These are phyloP conservation scores for Sinocyclocheilus anophthalmus DNA, from an alignment of 2,113 vertebrate genomes.

Conservation along the genomic window DNA sequence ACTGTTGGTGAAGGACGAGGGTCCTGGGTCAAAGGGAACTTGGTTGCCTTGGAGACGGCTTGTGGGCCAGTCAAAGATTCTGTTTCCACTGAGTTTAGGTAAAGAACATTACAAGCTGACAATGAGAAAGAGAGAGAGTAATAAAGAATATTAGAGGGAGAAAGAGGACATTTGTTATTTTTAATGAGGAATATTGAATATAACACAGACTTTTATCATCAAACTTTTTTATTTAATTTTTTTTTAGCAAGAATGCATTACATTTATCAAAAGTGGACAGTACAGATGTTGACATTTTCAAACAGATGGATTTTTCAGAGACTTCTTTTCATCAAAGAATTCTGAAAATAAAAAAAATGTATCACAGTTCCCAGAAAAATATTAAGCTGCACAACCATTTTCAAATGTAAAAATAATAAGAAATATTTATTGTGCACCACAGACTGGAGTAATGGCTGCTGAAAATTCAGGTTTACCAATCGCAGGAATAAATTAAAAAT, in stretches of 20 bases:
- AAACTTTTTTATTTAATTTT: too few species aligned
- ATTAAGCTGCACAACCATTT: background rate
- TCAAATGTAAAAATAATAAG: background rate
- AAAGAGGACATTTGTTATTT: background rate
- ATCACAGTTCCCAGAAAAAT: background rate
- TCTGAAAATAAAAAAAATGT: background rate
- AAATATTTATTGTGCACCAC: background rate
- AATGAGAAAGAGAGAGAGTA: background rate
- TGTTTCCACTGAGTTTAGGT: constrained; percentile 88
- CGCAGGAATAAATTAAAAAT: background rate
- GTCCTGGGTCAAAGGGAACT: constrained; percentile 77
- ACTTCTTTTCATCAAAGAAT: background rate
- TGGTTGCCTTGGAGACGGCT: constrained; percentile 84
- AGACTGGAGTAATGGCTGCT: background rate
- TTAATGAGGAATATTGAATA: too few species aligned
- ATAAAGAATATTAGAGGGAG: background rate
- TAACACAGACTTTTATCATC: too few species aligned
- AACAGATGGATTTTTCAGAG: background rate
- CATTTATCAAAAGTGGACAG: background rate
- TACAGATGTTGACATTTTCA: background rate
- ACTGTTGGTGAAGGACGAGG: constrained; percentile 77
- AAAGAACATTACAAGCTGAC: constrained; percentile 88
- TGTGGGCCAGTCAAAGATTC: constrained; percentile 90
- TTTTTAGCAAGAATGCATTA: background rate
- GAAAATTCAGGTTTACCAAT: background rate